Evolutionary conservation across 2,797 vertebrate genomes (phyloP).

Genomic region (Psittacula echo): DNA sequence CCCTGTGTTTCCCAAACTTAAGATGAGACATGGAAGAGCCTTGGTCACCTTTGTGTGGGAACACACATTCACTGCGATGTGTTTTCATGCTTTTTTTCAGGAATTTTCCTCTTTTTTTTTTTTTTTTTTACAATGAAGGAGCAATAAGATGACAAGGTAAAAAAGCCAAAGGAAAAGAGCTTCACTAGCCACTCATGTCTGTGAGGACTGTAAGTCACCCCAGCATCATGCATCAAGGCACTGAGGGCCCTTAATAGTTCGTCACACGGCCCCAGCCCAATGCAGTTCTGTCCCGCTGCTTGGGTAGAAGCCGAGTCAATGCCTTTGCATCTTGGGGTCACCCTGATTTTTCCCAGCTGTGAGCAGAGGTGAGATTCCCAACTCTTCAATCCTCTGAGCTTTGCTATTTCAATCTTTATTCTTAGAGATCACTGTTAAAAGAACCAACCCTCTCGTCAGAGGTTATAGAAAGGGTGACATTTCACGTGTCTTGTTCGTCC

Average conservation of each 20-base stretch:
- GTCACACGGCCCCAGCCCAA: rapidly evolving
- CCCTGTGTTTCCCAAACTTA: background rate
- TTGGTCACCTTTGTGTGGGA: background rate
- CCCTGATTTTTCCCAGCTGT: background rate
- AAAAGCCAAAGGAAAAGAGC: background rate
- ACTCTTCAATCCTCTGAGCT: background rate
- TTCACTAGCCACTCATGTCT: background rate
- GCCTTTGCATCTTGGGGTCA: background rate
- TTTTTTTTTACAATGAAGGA: background rate
- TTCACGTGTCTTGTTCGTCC: background rate
- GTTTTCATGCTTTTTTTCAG: background rate
- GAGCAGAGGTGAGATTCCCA: background rate
- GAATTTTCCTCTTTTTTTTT: background rate
- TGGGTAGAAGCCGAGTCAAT: rapidly evolving
- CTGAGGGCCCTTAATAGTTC: background rate
- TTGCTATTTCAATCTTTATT: background rate
- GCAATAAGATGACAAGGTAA: background rate
- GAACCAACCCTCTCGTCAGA: background rate
- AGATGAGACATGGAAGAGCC: background rate
- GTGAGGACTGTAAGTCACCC: background rate
- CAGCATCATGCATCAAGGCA: rapidly evolving
- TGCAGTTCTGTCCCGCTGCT: background rate
- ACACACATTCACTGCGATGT: background rate
- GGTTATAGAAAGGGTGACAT: background rate
- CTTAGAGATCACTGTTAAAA: background rate